phyloP scores from a whole-genome alignment of 2,113 vertebrate genomes.

The Poecile atricapillus region DNA sequence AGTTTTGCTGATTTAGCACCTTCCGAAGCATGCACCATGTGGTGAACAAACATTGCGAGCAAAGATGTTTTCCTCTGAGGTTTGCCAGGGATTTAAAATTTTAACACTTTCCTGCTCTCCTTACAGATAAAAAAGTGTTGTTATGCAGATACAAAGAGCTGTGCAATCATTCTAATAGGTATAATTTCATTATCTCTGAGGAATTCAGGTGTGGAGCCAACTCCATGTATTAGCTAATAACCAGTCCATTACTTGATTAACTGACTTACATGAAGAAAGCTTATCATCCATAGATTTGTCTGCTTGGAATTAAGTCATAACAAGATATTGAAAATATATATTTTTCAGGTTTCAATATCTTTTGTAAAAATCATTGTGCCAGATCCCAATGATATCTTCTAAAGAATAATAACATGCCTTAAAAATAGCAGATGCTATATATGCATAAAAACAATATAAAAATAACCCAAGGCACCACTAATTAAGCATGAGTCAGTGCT shows the following conservation, averaged over 20 bases:
- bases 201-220: background rate
- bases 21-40: constrained; percentile 27
- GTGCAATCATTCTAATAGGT: constrained; percentile 35
- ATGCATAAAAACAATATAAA: background rate
- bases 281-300: constrained; percentile 42
- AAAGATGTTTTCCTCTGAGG: constrained; percentile 51
- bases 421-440: constrained; percentile 8
- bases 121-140: background rate
- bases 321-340: background rate
- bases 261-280: constrained; percentile 16
- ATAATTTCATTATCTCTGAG: constrained; percentile 21
- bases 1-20: constrained; percentile 54
- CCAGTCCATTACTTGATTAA: constrained; percentile 46
- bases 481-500: constrained; percentile 4
- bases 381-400: background rate
- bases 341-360: background rate
- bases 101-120: constrained; percentile 28
- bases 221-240: constrained; percentile 44
- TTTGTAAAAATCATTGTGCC: background rate
- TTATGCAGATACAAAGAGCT: background rate
- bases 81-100: constrained; percentile 1
- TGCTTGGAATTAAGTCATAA: constrained; percentile 16
- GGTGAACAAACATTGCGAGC: constrained; percentile 26
- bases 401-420: background rate
- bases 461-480: background rate